Conservation (phyloP, 2,797 vertebrate genomes). For the Acanthopagrus latus region DNA sequence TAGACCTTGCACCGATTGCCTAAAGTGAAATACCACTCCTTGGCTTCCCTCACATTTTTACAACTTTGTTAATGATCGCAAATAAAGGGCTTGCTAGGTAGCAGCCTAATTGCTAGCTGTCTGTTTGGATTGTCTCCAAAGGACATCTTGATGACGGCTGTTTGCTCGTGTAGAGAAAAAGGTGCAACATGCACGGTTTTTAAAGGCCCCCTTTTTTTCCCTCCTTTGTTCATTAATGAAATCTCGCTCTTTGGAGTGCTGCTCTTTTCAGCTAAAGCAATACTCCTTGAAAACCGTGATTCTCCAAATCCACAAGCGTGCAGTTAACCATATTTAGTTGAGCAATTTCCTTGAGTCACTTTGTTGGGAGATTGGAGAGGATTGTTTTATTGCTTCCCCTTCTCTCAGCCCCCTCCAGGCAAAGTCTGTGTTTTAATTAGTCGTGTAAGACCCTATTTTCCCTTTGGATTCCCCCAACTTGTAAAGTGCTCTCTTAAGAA, state of each 20-base stretch:
- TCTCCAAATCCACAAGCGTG: constrained; percentile 53
- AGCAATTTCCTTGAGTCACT: constrained; percentile 73
- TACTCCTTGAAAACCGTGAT: constrained; percentile 42
- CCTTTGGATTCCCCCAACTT: constrained; percentile 74
- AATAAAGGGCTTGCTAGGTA: constrained; percentile 76
- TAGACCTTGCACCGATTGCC: constrained; percentile 77
- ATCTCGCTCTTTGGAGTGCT: not conserved
- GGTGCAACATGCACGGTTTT: not conserved
- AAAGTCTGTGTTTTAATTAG: constrained; percentile 79
- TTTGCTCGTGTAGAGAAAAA: constrained; percentile 27
- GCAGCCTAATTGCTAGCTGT: constrained; percentile 76
- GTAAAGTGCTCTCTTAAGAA: constrained; percentile 77
- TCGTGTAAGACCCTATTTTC: constrained; percentile 76
- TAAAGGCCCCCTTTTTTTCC: not conserved
- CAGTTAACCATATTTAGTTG: constrained; percentile 63
- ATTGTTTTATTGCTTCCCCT: constrained; percentile 75
- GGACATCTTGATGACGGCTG: constrained; percentile 43
- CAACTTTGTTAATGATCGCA: constrained; percentile 80
- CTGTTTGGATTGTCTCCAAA: constrained; percentile 71
- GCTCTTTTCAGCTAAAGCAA: constrained; percentile 21
- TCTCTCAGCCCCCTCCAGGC: constrained; percentile 64
- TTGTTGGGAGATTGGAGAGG: constrained; percentile 71
- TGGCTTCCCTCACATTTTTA: constrained; percentile 75
- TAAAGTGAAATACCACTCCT: constrained; percentile 80
- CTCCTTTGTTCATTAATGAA: not conserved